These are phyloP conservation scores for Ceraclea dissimilis DNA, from an alignment of 2,888 invertebrate genomes.

Conservation along the genomic window DNA sequence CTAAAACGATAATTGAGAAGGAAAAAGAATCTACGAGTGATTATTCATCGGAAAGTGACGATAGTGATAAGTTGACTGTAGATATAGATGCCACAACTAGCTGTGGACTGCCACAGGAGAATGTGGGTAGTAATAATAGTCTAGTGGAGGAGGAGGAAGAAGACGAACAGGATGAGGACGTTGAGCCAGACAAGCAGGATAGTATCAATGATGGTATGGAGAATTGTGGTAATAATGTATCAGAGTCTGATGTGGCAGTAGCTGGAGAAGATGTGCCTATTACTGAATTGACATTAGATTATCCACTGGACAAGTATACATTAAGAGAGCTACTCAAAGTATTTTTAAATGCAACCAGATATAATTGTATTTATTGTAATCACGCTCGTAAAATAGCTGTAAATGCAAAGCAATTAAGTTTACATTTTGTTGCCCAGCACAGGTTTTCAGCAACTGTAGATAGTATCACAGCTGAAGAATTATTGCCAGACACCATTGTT, in stretches of 20 bases:
- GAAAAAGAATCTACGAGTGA: constrained; percentile 48
- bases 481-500: constrained; percentile 64
- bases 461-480: constrained; percentile 68
- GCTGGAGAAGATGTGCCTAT: constrained; percentile 59
- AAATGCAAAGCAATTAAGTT: constrained; percentile 69
- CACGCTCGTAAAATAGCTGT: constrained; percentile 80
- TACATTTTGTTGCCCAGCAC: constrained; percentile 75
- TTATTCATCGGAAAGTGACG: constrained; percentile 51
- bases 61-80: constrained; percentile 53
- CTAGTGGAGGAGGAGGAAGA: constrained; percentile 28
- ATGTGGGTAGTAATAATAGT: constrained; percentile 4
- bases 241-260: constrained; percentile 38
- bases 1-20: constrained; percentile 51
- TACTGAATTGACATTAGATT: constrained; percentile 65
- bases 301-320: constrained; percentile 67
- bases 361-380: constrained; percentile 75
- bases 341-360: constrained; percentile 62
- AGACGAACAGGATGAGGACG: constrained; percentile 29
- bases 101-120: background rate
- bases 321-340: constrained; percentile 64
- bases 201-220: constrained; percentile 30
- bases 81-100: constrained; percentile 43
- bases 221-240: constrained; percentile 25
- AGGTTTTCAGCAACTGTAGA: constrained; percentile 71
- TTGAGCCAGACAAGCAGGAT: constrained; percentile 34